A percentile compares a stretch with the other conserved stretches of the same genome.
Conservation (phyloP, 1,140 invertebrate genomes). For the Zelostemma sp. region DNA sequence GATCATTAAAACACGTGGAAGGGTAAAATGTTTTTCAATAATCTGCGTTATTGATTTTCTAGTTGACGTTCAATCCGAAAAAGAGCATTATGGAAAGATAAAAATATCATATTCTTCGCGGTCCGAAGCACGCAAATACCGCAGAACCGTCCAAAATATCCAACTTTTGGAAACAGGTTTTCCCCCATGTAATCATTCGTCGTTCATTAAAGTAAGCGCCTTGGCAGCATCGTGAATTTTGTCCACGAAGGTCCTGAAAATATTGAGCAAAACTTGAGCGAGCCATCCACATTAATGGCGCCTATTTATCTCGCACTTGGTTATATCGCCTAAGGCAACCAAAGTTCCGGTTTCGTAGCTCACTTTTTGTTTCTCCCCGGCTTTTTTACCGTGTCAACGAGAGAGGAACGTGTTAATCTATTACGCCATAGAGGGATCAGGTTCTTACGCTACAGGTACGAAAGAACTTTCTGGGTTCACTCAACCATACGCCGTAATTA, state of each 20-base stretch:
- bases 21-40: too few relatives aligned
- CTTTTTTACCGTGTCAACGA: conserved; percentile 28
- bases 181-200: conserved; percentile 20
- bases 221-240: conserved; percentile 13
- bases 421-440: conserved; percentile 47
- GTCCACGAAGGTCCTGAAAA: conserved; percentile 13
- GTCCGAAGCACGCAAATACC: background rate
- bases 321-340: conserved; percentile 16
- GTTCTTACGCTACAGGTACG: conserved; percentile 13
- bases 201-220: conserved; percentile 18
- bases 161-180: conserved; percentile 5
- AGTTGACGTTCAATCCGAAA: too few relatives aligned
- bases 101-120: too few relatives aligned
- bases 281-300: conserved; percentile 33
- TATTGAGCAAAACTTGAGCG: conserved; percentile 18
- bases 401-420: conserved; percentile 51
- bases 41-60: too few relatives aligned
- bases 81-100: too few relatives aligned
- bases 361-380: conserved; percentile 16
- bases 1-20: too few relatives aligned
- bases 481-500: background rate
- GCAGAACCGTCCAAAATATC: background rate
- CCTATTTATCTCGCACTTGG: conserved; percentile 36
- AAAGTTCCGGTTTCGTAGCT: conserved; percentile 23
- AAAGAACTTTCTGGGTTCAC: conserved; percentile 20